Evolutionary conservation across 1,140 invertebrate genomes (phyloP), one percentile per base, ranked within the genome.

Genomic region (Platorchestia sp.): DNA sequence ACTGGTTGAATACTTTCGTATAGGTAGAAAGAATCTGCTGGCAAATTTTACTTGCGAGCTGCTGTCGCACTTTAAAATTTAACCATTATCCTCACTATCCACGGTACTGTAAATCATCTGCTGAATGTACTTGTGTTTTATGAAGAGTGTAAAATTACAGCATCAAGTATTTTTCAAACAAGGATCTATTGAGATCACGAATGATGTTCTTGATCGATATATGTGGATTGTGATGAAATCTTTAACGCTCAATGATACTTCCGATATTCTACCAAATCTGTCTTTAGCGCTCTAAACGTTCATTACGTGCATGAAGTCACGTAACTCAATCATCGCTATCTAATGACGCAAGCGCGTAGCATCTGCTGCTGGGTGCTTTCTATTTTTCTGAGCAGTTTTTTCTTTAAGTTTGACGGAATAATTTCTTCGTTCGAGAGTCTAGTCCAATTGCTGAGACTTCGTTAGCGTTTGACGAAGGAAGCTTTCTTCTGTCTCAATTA

Each of bases 401-500:
- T 36, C 59, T 1, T 10, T 19, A 75, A 22, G 3, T 75, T 1
- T 75, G 14, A 75, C 14, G 59, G 1, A 19, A 36, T 75, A 14
- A 75, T 19, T 75, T 75, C 59, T 75, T 75, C 27, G 10, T 75
- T 75, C 14, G 36, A 19, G 59, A 36, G 14, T 36, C 36, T 27
- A 75, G 59, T 75, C 10, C 27, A 75, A 36, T 75, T 75, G 10
- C 10, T 36, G 27, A 75, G 59, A 75, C 59, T 75, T 75, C 59
- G 59, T 75, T 75, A 75, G 59, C 59, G 59, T 75, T 75, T 75
- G 59, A 75, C 27, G 59, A 14, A 75, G 59, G 27, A 75, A 75
- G 47, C 47, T 51, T 75, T 75, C 59, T 75, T 75, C 59, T 75
- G 59, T 75, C 59, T 75, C 59, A 75, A 75, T 75, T 75, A 75